Conservation (phyloP, 2,888 invertebrate species). For the Ctena decussata region DNA sequence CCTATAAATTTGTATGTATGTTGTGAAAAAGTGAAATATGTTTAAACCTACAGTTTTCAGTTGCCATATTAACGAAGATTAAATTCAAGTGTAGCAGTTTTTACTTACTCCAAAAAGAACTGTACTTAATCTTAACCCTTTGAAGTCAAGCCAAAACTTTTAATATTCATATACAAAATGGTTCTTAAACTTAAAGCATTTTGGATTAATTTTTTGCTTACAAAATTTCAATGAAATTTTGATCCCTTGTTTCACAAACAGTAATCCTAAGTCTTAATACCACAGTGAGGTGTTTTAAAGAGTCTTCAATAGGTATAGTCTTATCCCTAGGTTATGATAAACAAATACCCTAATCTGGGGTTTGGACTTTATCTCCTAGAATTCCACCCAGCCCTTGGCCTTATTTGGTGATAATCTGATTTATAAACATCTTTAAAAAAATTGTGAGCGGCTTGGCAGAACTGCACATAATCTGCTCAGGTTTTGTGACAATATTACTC, state of each 20-base stretch:
- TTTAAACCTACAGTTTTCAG: too few species aligned
- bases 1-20: too few species aligned
- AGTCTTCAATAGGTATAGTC: background rate
- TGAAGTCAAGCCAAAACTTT: background rate
- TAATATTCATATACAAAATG: background rate
- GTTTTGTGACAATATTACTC: background rate
- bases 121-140: background rate
- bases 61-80: too few species aligned
- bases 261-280: background rate
- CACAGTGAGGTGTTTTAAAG: background rate
- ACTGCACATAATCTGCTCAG: background rate
- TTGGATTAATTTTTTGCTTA: background rate
- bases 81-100: too few species aligned
- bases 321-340: background rate
- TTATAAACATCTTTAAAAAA: background rate
- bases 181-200: background rate
- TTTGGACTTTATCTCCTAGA: background rate
- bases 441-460: background rate
- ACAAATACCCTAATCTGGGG: background rate
- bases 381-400: slow-evolving; percentile 3
- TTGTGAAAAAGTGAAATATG: too few species aligned
- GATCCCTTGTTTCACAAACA: background rate
- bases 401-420: background rate
- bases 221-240: background rate
- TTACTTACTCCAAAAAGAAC: background rate